phyloP scores from a whole-genome alignment of 2,888 invertebrate genomes.

The Empis livida region DNA sequence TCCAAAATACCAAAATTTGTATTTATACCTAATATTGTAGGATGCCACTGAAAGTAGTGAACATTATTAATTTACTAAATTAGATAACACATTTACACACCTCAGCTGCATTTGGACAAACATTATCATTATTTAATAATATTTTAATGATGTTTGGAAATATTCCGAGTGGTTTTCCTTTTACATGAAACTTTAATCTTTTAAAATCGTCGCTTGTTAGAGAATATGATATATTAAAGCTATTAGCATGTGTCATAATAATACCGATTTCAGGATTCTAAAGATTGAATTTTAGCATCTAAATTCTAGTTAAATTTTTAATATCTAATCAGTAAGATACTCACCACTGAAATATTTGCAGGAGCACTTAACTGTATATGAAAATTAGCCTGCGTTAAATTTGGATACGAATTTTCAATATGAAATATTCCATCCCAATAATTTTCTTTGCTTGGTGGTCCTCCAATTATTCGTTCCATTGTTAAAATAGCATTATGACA shows the following conservation, averaged over 20 bases:
- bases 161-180: neutral
- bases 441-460: slow-evolving; percentile 6
- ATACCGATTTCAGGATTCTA: neutral
- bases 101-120: neutral
- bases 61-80: too few species aligned
- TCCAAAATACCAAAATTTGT: too few species aligned
- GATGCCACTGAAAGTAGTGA: too few species aligned
- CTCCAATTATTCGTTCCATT: slow-evolving; percentile 6
- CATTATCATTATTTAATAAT: neutral
- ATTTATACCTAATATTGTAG: too few species aligned
- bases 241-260: neutral
- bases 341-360: slow-evolving; percentile 5
- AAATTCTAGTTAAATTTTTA: neutral
- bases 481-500: slow-evolving; percentile 6
- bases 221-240: neutral
- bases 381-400: slow-evolving; percentile 5
- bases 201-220: neutral
- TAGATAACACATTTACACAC: too few species aligned
- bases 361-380: slow-evolving; percentile 2
- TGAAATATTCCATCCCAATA: slow-evolving; percentile 7
- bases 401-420: slow-evolving; percentile 1
- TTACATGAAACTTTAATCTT: neutral
- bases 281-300: neutral
- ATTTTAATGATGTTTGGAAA: neutral
- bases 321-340: neutral